Evolutionary conservation across 2,797 vertebrate genomes (phyloP).

Genomic region (Argyrosomus regius): DNA sequence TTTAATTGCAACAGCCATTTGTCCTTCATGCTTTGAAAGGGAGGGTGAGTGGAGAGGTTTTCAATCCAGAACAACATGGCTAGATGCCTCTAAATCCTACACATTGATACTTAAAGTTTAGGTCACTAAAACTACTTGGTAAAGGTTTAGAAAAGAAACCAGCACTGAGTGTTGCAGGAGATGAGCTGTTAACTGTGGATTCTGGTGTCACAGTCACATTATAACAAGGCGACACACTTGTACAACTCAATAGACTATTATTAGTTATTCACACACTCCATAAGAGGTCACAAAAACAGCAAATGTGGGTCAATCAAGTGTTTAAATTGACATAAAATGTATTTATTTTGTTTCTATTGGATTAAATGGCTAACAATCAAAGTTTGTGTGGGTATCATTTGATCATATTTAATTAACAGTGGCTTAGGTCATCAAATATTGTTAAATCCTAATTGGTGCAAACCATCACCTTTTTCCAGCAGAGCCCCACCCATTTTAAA

Average conservation of each 20-base stretch:
- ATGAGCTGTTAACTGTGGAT: neutral
- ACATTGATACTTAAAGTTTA: neutral
- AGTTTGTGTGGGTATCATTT: too few species aligned
- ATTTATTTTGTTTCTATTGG: too few species aligned
- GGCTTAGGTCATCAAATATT: neutral
- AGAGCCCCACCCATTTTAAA: neutral
- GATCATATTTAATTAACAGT: too few species aligned
- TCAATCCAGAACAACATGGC: too few species aligned
- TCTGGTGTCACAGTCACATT: neutral
- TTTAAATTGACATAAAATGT: too few species aligned
- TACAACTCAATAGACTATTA: neutral
- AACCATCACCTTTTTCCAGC: neutral
- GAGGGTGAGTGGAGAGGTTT: too few species aligned
- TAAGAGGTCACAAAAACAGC: neutral
- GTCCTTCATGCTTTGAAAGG: too few species aligned
- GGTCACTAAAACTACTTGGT: neutral
- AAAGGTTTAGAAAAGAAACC: neutral
- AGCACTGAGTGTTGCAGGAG: neutral
- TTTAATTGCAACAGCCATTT: neutral
- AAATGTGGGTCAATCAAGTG: accelerated
- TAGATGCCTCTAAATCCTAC: too few species aligned
- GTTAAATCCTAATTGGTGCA: neutral
- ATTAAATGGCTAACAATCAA: too few species aligned
- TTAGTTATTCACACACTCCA: neutral
- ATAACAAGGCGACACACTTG: neutral